Conservation (phyloP, 2,113 vertebrate genomes). For the Nerophis lumbriciformis region DNA sequence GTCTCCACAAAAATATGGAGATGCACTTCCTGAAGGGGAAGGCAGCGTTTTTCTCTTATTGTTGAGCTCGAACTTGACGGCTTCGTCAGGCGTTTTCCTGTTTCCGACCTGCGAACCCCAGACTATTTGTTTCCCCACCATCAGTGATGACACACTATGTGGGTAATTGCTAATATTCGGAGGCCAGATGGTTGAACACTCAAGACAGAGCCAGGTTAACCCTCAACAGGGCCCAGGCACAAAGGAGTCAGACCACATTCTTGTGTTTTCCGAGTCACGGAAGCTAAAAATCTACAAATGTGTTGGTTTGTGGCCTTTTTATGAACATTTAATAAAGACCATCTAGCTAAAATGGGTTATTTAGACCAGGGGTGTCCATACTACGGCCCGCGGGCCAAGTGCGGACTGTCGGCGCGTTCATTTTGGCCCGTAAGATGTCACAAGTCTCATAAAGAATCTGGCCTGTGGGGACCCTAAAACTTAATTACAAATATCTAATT, state of each 20-base stretch:
- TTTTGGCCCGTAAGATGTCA: too few relatives aligned
- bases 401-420: too few relatives aligned
- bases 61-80: not conserved
- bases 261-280: not conserved
- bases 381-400: too few relatives aligned
- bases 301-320: too few relatives aligned
- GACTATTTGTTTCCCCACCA: not conserved
- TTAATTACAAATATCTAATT: too few relatives aligned
- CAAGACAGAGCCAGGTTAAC: not conserved
- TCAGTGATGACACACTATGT: not conserved
- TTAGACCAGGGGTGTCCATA: not conserved
- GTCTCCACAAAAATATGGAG: too few relatives aligned
- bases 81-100: not conserved
- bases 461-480: too few relatives aligned
- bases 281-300: not conserved
- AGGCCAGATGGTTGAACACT: not conserved
- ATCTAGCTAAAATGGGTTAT: not conserved
- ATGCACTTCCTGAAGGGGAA: not conserved
- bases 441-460: too few relatives aligned
- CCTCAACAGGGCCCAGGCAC: not conserved
- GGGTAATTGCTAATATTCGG: not conserved
- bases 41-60: not conserved
- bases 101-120: not conserved
- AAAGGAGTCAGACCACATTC: not conserved
- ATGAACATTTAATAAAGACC: not conserved